Conservation (phyloP, 35 echinoderm and acorn worm genomes). For the Anneissia japonica region DNA sequence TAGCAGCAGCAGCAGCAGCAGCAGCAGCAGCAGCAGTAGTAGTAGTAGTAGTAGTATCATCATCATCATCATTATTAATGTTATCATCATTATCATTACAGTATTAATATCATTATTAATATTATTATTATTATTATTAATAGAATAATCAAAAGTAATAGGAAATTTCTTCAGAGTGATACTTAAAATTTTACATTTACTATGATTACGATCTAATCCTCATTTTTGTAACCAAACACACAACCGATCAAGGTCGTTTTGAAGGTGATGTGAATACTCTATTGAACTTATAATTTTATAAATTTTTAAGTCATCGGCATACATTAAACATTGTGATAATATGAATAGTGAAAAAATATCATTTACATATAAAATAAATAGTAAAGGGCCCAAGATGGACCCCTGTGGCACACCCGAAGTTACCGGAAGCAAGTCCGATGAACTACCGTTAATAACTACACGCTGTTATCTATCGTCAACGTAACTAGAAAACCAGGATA, state of each 20-base stretch:
- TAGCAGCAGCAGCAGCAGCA: too few relatives aligned
- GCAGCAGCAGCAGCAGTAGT: too few relatives aligned
- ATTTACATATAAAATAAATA: background rate
- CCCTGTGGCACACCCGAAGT: background rate
- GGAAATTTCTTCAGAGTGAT: too few relatives aligned
- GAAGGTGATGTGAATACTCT: background rate
- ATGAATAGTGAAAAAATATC: background rate
- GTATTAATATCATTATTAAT: too few relatives aligned
- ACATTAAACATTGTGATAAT: background rate
- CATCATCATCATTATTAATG: too few relatives aligned
- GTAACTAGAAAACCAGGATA: background rate
- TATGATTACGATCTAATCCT: too few relatives aligned
- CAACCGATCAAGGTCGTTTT: background rate
- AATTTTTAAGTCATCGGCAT: background rate
- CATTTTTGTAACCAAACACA: background rate
- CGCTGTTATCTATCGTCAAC: background rate
- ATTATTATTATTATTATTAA: too few relatives aligned
- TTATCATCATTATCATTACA: too few relatives aligned
- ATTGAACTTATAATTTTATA: background rate
- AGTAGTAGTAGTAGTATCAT: too few relatives aligned
- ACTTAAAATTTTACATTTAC: too few relatives aligned
- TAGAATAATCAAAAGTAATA: too few relatives aligned
- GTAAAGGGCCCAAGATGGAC: background rate
- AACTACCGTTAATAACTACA: background rate
- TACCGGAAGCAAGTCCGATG: background rate